Conservation (phyloP, 2,113 vertebrate species). For the Amblyornis subalaris region DNA sequence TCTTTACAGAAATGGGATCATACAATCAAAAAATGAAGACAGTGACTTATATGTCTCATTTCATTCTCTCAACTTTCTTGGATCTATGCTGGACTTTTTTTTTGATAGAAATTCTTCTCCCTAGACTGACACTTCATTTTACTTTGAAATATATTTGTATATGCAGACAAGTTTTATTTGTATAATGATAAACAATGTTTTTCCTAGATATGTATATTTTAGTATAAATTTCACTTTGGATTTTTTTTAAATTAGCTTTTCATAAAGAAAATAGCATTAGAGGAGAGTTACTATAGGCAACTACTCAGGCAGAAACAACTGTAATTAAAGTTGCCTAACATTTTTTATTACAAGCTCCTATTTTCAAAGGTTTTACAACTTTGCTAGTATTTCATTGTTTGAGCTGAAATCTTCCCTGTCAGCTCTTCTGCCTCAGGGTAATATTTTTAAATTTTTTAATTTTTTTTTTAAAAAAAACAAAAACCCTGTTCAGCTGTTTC, state of each 20-base stretch:
- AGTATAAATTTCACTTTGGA: not conserved
- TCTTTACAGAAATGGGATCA: not conserved
- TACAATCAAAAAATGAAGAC: not conserved
- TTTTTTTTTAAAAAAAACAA: not conserved
- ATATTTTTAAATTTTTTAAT: not conserved
- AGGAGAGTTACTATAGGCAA: not conserved
- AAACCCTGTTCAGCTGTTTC: not conserved
- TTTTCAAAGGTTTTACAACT: slow-evolving; percentile 23
- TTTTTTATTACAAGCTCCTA: not conserved
- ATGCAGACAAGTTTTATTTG: not conserved
- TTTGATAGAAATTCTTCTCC: not conserved
- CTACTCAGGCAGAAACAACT: not conserved
- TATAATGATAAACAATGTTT: not conserved
- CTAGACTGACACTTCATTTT: not conserved
- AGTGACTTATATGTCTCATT: not conserved
- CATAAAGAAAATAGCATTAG: not conserved
- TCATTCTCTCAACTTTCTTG: not conserved
- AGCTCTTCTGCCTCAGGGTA: not conserved
- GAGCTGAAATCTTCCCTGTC: not conserved
- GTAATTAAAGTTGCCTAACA: not conserved
- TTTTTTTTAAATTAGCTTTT: not conserved
- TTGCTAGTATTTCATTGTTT: not conserved
- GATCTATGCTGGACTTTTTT: not conserved
- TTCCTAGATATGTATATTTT: not conserved
- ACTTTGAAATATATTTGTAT: not conserved